phyloP scores from a whole-genome alignment of 1,140 invertebrate genomes.

The Bombus cullumanus region DNA sequence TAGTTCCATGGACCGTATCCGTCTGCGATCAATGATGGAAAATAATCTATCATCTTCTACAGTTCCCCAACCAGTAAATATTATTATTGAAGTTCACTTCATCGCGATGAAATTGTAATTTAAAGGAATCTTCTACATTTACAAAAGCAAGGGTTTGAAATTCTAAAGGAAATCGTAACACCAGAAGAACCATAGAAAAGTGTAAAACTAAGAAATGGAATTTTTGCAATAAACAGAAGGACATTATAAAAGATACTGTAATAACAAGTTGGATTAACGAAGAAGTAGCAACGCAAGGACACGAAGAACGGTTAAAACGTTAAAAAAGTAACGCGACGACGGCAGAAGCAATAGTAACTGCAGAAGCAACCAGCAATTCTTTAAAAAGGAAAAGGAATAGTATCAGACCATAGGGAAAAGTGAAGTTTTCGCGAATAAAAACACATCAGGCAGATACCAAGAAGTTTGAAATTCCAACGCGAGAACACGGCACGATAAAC shows the following conservation, averaged over 20 bases:
- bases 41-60: neutral
- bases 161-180: neutral
- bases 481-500: neutral
- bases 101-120: neutral
- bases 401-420: neutral
- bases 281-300: neutral
- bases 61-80: neutral
- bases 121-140: neutral
- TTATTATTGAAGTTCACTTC: neutral
- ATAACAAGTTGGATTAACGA: neutral
- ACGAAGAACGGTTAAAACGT: neutral
- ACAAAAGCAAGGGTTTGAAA: neutral
- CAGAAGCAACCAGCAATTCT: neutral
- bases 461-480: neutral
- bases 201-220: neutral
- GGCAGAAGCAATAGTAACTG: neutral
- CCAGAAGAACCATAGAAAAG: neutral
- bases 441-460: neutral
- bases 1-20: neutral
- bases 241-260: neutral
- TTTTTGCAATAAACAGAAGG: neutral
- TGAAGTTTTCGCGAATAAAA: neutral
- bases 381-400: neutral
- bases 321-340: neutral
- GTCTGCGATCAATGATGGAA: neutral